Conservation (phyloP, 2,113 vertebrate genomes). For the Oriolus oriolus region DNA sequence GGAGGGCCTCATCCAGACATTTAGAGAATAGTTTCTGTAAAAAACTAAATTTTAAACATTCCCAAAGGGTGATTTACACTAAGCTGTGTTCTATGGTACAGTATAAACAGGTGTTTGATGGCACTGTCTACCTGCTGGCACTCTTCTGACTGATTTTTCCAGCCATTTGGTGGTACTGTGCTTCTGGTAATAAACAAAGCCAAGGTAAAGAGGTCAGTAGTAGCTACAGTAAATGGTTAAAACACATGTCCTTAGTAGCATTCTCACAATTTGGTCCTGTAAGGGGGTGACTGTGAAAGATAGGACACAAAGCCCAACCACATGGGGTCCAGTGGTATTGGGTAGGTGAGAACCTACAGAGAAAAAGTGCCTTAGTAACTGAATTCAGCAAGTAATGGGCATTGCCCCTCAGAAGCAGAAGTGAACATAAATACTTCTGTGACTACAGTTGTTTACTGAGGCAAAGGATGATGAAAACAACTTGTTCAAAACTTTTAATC, state of each 20-base stretch:
- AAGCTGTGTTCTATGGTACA: rapidly evolving
- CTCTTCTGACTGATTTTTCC: slow-evolving; percentile 5
- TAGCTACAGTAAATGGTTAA: background rate
- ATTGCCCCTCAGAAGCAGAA: background rate
- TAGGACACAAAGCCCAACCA: rapidly evolving
- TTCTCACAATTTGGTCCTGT: background rate
- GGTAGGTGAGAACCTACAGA: background rate
- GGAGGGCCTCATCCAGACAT: background rate
- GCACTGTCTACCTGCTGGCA: background rate
- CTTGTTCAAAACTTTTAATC: background rate
- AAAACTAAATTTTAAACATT: background rate
- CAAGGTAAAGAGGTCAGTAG: background rate
- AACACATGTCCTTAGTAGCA: background rate
- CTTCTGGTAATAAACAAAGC: background rate
- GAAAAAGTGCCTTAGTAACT: background rate
- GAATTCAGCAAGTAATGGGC: background rate
- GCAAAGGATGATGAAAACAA: background rate
- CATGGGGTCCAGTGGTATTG: background rate
- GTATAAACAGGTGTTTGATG: background rate
- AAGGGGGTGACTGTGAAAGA: background rate
- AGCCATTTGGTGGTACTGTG: background rate
- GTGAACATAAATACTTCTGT: background rate
- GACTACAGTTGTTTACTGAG: background rate
- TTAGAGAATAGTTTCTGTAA: background rate
- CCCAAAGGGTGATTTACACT: background rate